Percentiles rank a stretch among this genome's conserved stretches.
phyloP scores from a whole-genome alignment of 2,888 invertebrate species.

The Dolichopus griseipennis region DNA sequence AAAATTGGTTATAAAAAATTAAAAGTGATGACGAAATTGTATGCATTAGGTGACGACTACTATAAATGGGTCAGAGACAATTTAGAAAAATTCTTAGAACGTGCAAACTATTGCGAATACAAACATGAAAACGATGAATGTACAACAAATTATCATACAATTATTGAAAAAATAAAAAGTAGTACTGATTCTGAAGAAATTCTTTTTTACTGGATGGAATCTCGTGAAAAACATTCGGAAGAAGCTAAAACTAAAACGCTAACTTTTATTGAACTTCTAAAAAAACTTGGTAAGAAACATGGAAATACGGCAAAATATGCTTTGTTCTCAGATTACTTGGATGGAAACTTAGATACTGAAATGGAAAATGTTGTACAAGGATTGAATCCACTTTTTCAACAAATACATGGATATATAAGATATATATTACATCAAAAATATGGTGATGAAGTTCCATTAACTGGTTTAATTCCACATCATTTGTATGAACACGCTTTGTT shows the following conservation, averaged over 20 bases:
- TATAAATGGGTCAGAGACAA: no score
- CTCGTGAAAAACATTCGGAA: conserved; percentile 32
- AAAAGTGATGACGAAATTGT: no score
- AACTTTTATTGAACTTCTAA: conserved; percentile 25
- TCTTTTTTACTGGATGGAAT: conserved; percentile 36
- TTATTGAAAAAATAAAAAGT: conserved; percentile 33
- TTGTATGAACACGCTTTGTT: conserved; percentile 15
- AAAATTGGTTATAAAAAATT: no score
- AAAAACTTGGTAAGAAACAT: conserved; percentile 22
- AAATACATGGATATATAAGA: conserved; percentile 68
- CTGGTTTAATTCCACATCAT: conserved; percentile 17
- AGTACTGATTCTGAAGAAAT: conserved; percentile 34
- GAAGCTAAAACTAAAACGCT: conserved; percentile 25
- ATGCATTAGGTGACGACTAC: no score
- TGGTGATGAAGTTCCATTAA: background rate
- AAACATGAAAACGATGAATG: background rate
- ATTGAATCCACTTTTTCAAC: conserved; percentile 63
- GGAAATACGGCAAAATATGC: conserved; percentile 21
- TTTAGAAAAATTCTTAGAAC: background rate
- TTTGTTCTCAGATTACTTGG: conserved; percentile 30
- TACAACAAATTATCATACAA: no score
- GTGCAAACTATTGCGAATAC: conserved; percentile 23
- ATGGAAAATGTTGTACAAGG: conserved; percentile 58
- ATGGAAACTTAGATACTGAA: conserved; percentile 36
- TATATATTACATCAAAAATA: conserved; percentile 45